Evolutionary conservation across 2,113 vertebrate genomes (phyloP).

Genomic region (Pimephales promelas): DNA sequence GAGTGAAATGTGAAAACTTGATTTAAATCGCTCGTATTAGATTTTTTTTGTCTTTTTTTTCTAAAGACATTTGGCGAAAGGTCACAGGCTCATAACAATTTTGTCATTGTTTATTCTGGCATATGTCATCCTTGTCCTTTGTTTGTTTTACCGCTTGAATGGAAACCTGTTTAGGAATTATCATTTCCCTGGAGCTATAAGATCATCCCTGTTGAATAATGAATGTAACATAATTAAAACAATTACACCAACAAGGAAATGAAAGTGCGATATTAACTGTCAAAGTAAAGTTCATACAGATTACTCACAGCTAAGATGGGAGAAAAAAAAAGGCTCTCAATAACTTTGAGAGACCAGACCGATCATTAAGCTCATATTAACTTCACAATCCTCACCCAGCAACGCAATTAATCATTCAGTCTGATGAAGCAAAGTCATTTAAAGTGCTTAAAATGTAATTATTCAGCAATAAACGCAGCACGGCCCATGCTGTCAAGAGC

Average conservation of each 20-base stretch:
- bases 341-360: conserved; percentile 52
- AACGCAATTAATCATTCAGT: conserved; percentile 71
- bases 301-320: conserved; percentile 39
- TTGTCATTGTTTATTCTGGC: conserved; percentile 43
- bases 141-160: conserved; percentile 40
- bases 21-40: conserved; percentile 26
- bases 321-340: conserved; percentile 33
- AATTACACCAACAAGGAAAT: conserved; percentile 49
- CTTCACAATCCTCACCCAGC: conserved; percentile 56
- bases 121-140: conserved; percentile 27
- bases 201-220: conserved; percentile 47
- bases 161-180: conserved; percentile 39
- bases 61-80: conserved; percentile 26
- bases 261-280: conserved; percentile 54
- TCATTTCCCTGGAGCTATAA: conserved; percentile 15
- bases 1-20: conserved; percentile 16
- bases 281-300: conserved; percentile 45
- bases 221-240: conserved; percentile 53
- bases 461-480: conserved; percentile 70
- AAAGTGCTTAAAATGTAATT: conserved; percentile 75
- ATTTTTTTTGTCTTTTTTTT: background rate
- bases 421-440: conserved; percentile 66
- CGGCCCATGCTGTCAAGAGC: conserved; percentile 48
- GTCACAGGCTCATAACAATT: conserved; percentile 35
- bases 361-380: conserved; percentile 67